These are phyloP conservation scores for Cacatua alba DNA, from an alignment of 2,113 vertebrate genomes.

Conservation along the genomic window DNA sequence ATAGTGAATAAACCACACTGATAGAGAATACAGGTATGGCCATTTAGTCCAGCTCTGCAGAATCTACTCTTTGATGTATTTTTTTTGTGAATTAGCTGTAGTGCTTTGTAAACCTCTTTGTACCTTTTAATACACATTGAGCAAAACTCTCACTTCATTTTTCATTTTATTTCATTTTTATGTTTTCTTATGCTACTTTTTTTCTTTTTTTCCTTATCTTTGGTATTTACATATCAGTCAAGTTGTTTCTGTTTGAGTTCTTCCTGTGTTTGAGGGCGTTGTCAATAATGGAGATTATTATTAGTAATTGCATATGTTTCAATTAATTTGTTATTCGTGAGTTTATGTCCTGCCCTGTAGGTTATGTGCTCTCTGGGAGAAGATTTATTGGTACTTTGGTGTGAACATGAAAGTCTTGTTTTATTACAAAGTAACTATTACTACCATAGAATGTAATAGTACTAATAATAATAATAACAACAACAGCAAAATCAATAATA, in stretches of 20 bases:
- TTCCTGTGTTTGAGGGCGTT: not conserved
- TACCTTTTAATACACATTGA: not conserved
- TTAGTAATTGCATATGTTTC: not conserved
- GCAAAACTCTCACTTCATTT: not conserved
- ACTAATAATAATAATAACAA: not conserved
- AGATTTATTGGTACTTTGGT: not conserved
- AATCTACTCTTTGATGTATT: not conserved
- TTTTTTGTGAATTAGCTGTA: not conserved
- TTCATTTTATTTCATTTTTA: not conserved
- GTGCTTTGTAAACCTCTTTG: not conserved
- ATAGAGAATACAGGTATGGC: not conserved
- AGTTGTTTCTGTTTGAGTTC: not conserved
- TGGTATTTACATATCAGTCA: not conserved
- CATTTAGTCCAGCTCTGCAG: not conserved
- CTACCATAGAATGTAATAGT: not conserved
- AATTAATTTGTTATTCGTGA: not conserved
- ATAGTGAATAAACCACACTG: not conserved
- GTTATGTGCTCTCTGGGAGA: not conserved
- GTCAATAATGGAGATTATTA: not conserved
- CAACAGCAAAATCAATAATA: not conserved
- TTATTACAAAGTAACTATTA: not conserved
- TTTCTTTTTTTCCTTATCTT: rapidly evolving
- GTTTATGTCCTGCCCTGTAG: not conserved
- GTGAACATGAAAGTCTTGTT: not conserved
- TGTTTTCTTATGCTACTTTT: not conserved